Base-by-base conservation (phyloP, 2,113 vertebrate genomes). In the Orycteropus afer region DNA sequence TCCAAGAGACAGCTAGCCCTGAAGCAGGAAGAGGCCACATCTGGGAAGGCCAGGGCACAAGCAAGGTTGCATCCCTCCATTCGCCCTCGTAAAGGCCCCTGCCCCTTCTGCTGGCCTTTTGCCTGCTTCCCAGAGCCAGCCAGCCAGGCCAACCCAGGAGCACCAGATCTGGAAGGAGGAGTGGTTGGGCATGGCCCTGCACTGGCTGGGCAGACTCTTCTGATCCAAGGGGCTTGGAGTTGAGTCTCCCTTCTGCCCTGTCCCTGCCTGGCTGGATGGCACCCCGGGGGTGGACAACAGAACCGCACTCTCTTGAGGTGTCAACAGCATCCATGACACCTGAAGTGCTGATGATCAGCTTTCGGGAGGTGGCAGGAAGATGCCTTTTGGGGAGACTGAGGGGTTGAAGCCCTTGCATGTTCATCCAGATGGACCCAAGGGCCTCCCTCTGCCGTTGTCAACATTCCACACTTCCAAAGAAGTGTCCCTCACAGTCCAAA, bases 1-100 rank as follows among this genome's bases (percentile, higher is more conserved):
- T 98, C 97, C 98, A 84, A 90, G 57, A 92, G 81, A 87, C 98
- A 98, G 96, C 94, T 96, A 59, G 85, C 76, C 79, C n/a, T 91
- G 95, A 90, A 37, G 14, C 84, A 93, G 81, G 78, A 45, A 53
- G 51, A 57, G 37, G n/a, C 73, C 17, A 22, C 22, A 71, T 77
- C 69, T 79, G n/a, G 11, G 86, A 76, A 89, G 23, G 14, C 42
- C 32, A 0, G 27, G 34, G 53, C 85, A 45, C 22, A 9, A n/a
- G 45, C 57, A 84, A 45, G 79, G 55, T 3, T 49, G 78, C 0
- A 37, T 9, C 55, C 82, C 7, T 49, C 51, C 55, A 37, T 51
- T 40, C 0, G 3, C 29, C 49, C 40, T 65, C 71, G 61, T 22
- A n/a, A 71, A 61, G 15, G 13, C 3, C 80, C 65, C 78, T 45